phyloP scores from a whole-genome alignment of 2,888 invertebrate species.

The Ophion obscuratus region DNA sequence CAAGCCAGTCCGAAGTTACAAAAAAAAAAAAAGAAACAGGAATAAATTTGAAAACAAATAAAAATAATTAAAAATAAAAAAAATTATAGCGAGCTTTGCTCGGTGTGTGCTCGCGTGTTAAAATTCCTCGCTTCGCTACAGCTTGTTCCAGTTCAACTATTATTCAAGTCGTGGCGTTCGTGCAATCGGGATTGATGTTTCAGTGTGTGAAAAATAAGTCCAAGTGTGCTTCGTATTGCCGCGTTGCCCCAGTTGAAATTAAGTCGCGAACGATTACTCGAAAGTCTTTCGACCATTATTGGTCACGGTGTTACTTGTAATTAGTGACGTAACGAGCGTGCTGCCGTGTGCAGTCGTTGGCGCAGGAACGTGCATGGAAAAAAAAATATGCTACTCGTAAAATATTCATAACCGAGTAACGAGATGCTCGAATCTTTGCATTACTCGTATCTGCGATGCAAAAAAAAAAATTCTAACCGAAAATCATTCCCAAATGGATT shows the following conservation, averaged over 20 bases:
- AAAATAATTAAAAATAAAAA: neutral
- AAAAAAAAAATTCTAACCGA: neutral
- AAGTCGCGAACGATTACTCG: neutral
- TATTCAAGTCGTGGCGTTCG: slow-evolving; percentile 20
- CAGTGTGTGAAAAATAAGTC: slow-evolving; percentile 12
- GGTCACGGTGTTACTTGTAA: slow-evolving; percentile 73
- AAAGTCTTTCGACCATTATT: slow-evolving; percentile 63
- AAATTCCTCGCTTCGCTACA: slow-evolving; percentile 42
- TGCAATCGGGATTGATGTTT: slow-evolving; percentile 39
- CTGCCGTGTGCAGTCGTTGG: slow-evolving; percentile 24
- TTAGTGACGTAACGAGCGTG: slow-evolving; percentile 66
- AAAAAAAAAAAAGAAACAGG: neutral
- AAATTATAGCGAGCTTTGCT: slow-evolving; percentile 28
- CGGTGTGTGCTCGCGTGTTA: slow-evolving; percentile 13
- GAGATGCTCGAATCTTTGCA: too few relatives aligned
- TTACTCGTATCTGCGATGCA: too few relatives aligned
- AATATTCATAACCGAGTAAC: too few relatives aligned
- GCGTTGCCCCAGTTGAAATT: neutral
- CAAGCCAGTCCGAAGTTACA: slow-evolving; percentile 26
- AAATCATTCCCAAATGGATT: neutral
- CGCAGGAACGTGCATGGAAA: neutral
- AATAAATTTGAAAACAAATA: neutral
- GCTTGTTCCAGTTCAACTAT: slow-evolving; percentile 32
- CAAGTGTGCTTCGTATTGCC: neutral
- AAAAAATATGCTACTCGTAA: too few relatives aligned